Evolutionary conservation across 2,113 vertebrate genomes (phyloP).

Genomic region (Gadus macrocephalus): DNA sequence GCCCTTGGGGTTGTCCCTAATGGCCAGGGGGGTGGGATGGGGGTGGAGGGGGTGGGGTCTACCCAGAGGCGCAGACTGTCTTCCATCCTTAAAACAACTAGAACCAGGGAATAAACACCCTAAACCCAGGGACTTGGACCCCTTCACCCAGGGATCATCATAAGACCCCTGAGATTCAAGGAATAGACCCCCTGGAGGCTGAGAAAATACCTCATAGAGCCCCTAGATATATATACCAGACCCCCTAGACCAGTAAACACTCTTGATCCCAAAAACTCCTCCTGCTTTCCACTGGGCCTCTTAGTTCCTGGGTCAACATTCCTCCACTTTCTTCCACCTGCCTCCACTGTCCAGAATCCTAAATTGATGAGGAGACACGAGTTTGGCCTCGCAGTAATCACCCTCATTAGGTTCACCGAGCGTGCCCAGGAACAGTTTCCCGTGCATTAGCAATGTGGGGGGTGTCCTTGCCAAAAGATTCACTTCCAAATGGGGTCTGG

Average conservation of each 20-base stretch:
- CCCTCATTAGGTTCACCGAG: conserved; percentile 70
- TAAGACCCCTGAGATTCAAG: too few species aligned
- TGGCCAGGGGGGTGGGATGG: too few species aligned
- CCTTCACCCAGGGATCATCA: too few species aligned
- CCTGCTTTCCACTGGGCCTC: conserved; percentile 24
- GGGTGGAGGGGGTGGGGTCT: too few species aligned
- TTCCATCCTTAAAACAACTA: too few species aligned
- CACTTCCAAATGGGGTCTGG: conserved; percentile 41
- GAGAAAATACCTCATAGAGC: too few species aligned
- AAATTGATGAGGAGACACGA: conserved; percentile 65
- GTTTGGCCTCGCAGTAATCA: conserved; percentile 58
- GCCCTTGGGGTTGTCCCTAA: too few species aligned
- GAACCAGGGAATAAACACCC: too few species aligned
- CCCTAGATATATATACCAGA: too few species aligned
- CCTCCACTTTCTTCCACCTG: conserved; percentile 35
- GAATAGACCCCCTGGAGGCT: too few species aligned
- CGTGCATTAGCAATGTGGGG: conserved; percentile 70
- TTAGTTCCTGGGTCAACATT: conserved; percentile 9
- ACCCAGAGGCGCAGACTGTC: too few species aligned
- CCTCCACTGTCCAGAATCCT: conserved; percentile 58
- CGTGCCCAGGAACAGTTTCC: conserved; percentile 62
- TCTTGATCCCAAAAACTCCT: conserved; percentile 26
- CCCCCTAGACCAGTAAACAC: conserved; percentile 28
- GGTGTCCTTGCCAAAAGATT: conserved; percentile 59
- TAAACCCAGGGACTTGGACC: too few species aligned